Percentiles rank a stretch among this genome's conserved stretches.
These are phyloP conservation scores for Orchesella flavescens DNA, from an alignment of 2,888 invertebrate species.

Conservation along the genomic window DNA sequence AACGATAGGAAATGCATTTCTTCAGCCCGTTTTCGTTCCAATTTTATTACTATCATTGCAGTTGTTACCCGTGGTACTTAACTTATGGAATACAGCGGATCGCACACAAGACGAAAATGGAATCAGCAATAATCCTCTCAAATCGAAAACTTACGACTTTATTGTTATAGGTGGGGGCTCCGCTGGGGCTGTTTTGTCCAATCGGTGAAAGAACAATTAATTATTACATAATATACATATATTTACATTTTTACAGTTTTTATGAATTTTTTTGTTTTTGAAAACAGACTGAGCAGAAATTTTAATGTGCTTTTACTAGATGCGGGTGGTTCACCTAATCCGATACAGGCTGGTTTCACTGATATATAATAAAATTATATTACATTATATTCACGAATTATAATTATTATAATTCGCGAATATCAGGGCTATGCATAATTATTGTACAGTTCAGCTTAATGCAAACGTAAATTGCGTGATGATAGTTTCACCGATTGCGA, in stretches of 20 bases:
- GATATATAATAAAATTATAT: too few relatives aligned
- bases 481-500: too few relatives aligned
- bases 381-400: too few relatives aligned
- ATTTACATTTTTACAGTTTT: too few relatives aligned
- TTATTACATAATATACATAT: too few relatives aligned
- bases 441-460: too few relatives aligned
- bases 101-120: slow-evolving; percentile 34
- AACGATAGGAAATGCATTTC: slow-evolving; percentile 3
- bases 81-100: slow-evolving; percentile 41
- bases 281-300: slow-evolving; percentile 41
- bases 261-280: slow-evolving; percentile 7
- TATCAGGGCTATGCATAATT: too few relatives aligned
- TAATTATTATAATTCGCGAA: too few relatives aligned
- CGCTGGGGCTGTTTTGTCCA: not conserved
- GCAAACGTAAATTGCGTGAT: too few relatives aligned
- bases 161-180: slow-evolving; percentile 47
- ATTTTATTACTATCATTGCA: slow-evolving; percentile 34
- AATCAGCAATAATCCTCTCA: not conserved
- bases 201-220: not conserved
- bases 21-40: slow-evolving; percentile 51
- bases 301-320: slow-evolving; percentile 25
- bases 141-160: slow-evolving; percentile 48
- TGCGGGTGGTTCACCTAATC: slow-evolving; percentile 45
- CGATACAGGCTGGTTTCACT: too few relatives aligned
- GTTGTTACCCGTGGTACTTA: slow-evolving; percentile 19